Evolutionary conservation across 2,888 invertebrate genomes (phyloP).

Genomic region (Crepidodera aurea): DNA sequence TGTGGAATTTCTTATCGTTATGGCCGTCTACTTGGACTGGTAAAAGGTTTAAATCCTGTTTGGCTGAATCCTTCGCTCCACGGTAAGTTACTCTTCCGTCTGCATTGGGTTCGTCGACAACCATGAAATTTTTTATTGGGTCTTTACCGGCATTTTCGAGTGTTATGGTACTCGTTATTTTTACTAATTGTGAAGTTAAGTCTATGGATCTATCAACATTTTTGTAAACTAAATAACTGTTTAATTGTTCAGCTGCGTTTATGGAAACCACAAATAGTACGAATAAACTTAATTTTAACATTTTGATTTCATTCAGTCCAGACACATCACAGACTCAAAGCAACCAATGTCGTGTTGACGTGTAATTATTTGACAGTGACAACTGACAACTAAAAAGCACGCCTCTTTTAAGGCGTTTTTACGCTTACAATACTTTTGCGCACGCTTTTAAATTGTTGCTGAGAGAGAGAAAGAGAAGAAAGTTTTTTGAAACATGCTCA

Average conservation of each 20-base stretch:
- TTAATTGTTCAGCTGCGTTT: slow-evolving; percentile 54
- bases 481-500: too few species aligned
- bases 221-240: slow-evolving; percentile 71
- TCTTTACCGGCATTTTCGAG: slow-evolving; percentile 84
- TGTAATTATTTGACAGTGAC: slow-evolving; percentile 14
- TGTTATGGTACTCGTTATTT: slow-evolving; percentile 80
- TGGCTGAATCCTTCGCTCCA: slow-evolving; percentile 71
- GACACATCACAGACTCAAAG: slow-evolving; percentile 23
- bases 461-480: too few species aligned
- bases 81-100: slow-evolving; percentile 77
- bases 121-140: slow-evolving; percentile 73
- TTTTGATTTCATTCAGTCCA: slow-evolving; percentile 38
- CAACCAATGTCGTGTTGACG: slow-evolving; percentile 15
- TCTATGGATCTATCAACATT: slow-evolving; percentile 89
- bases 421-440: too few species aligned
- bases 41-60: slow-evolving; percentile 65
- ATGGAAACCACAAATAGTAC: slow-evolving; percentile 36
- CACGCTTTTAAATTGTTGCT: too few species aligned
- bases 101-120: slow-evolving; percentile 72
- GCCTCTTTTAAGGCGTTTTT: background rate
- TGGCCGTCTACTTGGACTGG: slow-evolving; percentile 64
- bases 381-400: background rate
- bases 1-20: slow-evolving; percentile 52
- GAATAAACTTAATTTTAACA: slow-evolving; percentile 44
- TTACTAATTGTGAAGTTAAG: slow-evolving; percentile 87